A percentile compares a stretch with the other conserved stretches of the same genome.
phyloP scores from a whole-genome alignment of 1,140 invertebrate species.

The Dendrolimus kikuchii region DNA sequence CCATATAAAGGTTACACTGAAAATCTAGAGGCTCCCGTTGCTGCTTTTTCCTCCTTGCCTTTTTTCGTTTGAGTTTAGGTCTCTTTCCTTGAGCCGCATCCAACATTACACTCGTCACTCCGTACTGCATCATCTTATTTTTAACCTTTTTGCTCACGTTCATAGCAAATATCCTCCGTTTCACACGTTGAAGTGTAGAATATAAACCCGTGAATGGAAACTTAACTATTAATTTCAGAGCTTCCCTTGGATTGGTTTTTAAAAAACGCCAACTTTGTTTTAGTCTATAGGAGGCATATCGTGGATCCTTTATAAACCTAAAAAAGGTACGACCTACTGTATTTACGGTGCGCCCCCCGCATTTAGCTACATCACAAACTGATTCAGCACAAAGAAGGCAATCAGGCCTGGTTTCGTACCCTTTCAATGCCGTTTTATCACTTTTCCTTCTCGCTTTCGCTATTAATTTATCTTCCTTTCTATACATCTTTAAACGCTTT shows the following conservation, averaged over 20 bases:
- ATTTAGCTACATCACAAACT: constrained; percentile 24
- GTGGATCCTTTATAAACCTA: constrained; percentile 19
- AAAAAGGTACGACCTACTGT: constrained; percentile 13
- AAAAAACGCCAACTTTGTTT: constrained; percentile 7
- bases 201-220: constrained; percentile 10
- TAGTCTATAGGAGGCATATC: constrained; percentile 12
- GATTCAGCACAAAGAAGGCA: constrained; percentile 23
- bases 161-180: constrained; percentile 16
- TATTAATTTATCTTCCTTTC: constrained; percentile 4
- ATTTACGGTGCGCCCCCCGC: constrained; percentile 13
- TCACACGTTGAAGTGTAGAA: constrained; percentile 16
- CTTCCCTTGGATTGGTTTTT: constrained; percentile 11
- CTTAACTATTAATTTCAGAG: constrained; percentile 7
- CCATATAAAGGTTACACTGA: constrained; percentile 34
- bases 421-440: background rate
- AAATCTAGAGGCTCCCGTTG: constrained; percentile 25
- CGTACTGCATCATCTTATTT: constrained; percentile 18
- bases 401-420: constrained; percentile 11
- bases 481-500: constrained; percentile 4
- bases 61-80: constrained; percentile 18
- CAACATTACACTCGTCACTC: constrained; percentile 22
- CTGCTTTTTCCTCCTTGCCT: background rate
- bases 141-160: constrained; percentile 7
- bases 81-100: constrained; percentile 15
- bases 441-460: background rate